Conservation (phyloP, 2,888 invertebrate genomes). For the Torymus auratus region DNA sequence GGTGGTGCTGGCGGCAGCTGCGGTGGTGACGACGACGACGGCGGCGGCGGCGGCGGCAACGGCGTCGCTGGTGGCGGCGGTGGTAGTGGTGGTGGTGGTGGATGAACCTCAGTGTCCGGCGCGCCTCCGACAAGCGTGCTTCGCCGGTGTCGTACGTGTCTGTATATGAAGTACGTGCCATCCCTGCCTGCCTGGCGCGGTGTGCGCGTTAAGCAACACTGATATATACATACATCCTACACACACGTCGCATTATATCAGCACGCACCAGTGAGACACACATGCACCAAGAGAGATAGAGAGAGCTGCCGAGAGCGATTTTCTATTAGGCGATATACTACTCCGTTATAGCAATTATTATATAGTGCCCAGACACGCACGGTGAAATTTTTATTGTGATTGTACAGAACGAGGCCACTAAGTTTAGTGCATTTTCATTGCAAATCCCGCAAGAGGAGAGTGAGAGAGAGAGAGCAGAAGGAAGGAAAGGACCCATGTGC, state of each 20-base stretch:
- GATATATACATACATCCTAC: no score
- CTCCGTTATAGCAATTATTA: conserved; percentile 20
- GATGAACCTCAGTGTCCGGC: conserved; percentile 77
- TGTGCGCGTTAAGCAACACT: neutral
- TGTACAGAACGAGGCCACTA: neutral
- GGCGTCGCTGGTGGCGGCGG: conserved; percentile 56
- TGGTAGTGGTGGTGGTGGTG: conserved; percentile 70
- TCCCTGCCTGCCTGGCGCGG: conserved; percentile 8
- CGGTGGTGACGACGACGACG: conserved; percentile 59
- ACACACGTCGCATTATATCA: no score
- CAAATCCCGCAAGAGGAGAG: neutral
- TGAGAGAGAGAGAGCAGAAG: neutral
- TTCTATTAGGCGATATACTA: neutral
- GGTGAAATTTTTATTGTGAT: conserved; percentile 31
- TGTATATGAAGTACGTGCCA: conserved; percentile 50
- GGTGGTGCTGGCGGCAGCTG: conserved; percentile 58
- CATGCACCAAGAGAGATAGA: conserved; percentile 15
- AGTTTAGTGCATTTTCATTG: conserved; percentile 30
- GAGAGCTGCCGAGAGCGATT: no score
- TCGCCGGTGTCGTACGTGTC: conserved; percentile 64
- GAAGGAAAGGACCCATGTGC: conserved; percentile 22
- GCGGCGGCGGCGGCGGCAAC: conserved; percentile 59
- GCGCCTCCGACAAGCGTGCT: conserved; percentile 77
- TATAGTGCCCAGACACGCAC: no score
- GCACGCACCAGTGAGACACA: neutral